Percentiles rank a stretch among this genome's conserved stretches.
Conservation (phyloP, 2,113 vertebrate species). For the Phyllostomus discolor region DNA sequence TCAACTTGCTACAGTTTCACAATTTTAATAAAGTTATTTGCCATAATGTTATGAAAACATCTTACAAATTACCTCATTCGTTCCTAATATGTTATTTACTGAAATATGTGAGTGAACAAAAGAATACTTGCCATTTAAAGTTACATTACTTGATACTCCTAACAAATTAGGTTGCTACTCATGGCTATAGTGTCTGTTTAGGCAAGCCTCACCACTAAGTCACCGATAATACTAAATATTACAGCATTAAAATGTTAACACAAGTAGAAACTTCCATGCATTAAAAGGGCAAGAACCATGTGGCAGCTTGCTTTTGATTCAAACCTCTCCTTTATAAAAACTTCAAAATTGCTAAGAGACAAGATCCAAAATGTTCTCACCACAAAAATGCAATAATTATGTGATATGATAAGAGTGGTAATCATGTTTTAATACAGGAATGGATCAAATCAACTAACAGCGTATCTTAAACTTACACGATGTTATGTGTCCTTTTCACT, state of each 20-base stretch:
- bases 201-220: background rate
- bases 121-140: background rate
- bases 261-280: background rate
- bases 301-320: background rate
- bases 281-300: background rate
- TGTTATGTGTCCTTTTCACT: background rate
- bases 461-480: background rate
- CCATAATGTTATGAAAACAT: background rate
- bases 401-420: background rate
- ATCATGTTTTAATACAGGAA: background rate
- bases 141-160: background rate
- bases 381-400: background rate
- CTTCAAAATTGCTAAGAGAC: background rate
- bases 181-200: background rate
- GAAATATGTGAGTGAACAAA: background rate
- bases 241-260: background rate
- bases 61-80: background rate
- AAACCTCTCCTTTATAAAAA: background rate
- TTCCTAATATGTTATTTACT: background rate
- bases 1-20: background rate
- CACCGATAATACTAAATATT: background rate
- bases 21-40: background rate
- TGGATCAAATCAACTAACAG: background rate
- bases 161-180: background rate
- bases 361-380: background rate